These are phyloP conservation scores for Anthoscopus minutus DNA, from an alignment of 2,113 vertebrate genomes.

Conservation along the genomic window DNA sequence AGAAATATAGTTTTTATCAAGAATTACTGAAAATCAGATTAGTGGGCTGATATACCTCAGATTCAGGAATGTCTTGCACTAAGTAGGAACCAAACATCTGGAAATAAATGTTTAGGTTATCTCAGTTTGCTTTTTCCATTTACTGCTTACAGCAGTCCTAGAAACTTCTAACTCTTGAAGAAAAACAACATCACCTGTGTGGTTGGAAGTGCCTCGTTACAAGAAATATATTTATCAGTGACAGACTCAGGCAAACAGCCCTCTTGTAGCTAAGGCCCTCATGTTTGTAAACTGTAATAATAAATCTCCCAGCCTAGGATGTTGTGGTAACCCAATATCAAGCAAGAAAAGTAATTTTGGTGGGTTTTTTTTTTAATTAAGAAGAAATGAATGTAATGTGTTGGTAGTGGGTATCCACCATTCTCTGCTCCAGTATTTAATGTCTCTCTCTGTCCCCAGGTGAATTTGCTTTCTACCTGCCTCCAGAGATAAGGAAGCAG, in stretches of 20 bases:
- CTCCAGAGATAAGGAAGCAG: slow-evolving; percentile 81
- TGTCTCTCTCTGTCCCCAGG: slow-evolving; percentile 68
- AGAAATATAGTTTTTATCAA: neutral
- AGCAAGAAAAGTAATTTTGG: neutral
- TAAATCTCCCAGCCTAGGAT: neutral
- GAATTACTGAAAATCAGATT: neutral
- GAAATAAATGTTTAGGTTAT: slow-evolving; percentile 10
- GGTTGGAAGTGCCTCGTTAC: neutral
- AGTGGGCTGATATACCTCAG: neutral
- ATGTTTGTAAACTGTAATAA: neutral
- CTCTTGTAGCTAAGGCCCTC: neutral
- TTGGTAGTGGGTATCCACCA: neutral
- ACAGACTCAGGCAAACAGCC: neutral
- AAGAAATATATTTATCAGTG: neutral
- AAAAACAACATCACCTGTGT: neutral
- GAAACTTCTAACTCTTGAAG: neutral
- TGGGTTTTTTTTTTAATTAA: neutral
- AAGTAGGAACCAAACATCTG: neutral
- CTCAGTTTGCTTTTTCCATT: neutral
- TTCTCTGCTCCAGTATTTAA: neutral
- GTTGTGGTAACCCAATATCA: neutral
- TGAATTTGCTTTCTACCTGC: slow-evolving; percentile 84
- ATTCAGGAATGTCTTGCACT: neutral
- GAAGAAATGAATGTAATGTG: neutral
- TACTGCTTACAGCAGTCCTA: neutral